These are phyloP conservation scores for Heteronetta atricapilla DNA, from an alignment of 2,113 vertebrate genomes.

Conservation along the genomic window DNA sequence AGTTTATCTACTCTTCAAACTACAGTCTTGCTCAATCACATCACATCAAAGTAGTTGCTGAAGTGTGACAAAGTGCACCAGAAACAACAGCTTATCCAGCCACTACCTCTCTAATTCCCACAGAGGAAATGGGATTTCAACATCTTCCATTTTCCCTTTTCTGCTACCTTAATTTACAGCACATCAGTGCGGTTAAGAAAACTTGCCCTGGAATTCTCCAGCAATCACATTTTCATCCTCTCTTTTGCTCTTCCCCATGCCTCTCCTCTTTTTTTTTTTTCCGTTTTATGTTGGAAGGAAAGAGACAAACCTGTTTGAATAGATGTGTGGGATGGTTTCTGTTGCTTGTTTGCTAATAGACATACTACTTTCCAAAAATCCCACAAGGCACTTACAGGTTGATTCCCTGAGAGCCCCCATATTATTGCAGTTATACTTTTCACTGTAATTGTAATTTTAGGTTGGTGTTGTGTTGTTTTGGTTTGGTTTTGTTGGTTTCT, in stretches of 20 bases:
- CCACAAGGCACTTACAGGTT: not conserved
- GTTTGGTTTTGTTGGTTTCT: not conserved
- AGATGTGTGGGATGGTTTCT: not conserved
- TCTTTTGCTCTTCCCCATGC: not conserved
- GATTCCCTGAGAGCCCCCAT: not conserved
- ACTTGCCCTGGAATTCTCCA: not conserved
- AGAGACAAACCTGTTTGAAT: not conserved
- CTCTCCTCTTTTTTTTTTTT: not conserved
- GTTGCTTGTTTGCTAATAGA: not conserved
- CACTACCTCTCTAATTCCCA: not conserved
- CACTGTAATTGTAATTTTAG: not conserved
- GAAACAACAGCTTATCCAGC: not conserved
- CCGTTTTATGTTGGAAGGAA: not conserved
- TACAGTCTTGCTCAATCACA: constrained; percentile 13
- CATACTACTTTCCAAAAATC: not conserved
- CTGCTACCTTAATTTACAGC: not conserved
- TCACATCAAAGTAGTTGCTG: constrained; percentile 11
- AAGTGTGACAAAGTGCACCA: constrained; percentile 61
- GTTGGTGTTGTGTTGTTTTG: not conserved
- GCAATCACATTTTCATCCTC: not conserved
- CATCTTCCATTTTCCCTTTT: not conserved
- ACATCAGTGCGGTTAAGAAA: not conserved
- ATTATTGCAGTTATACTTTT: not conserved
- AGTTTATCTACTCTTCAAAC: constrained; percentile 47
- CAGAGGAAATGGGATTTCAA: constrained; percentile 17